Evolutionary conservation across 2,797 vertebrate genomes (phyloP).

Genomic region (Phataginus tricuspis): DNA sequence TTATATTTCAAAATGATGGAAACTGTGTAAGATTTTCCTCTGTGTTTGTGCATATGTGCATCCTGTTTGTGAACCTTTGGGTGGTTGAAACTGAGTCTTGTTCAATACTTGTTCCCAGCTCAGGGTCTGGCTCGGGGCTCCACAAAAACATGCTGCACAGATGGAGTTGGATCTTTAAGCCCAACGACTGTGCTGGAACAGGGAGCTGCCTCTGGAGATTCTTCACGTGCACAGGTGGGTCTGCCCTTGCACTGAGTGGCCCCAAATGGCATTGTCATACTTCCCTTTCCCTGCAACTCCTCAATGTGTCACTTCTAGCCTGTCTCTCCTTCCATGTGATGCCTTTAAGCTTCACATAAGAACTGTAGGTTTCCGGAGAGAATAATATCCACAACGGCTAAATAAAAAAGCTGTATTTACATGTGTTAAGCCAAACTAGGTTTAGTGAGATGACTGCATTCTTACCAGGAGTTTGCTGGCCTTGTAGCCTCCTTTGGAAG

Average conservation of each 20-base stretch:
- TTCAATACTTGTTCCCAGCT: neutral
- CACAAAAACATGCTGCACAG: neutral
- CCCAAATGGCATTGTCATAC: neutral
- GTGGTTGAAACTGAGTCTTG: neutral
- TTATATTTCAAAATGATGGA: neutral
- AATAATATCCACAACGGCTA: constrained; percentile 22
- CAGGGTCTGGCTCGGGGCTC: neutral
- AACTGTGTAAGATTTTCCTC: neutral
- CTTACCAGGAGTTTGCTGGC: neutral
- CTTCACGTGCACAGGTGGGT: neutral
- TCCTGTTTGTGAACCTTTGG: neutral
- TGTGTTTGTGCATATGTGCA: neutral
- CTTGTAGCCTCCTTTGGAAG: neutral
- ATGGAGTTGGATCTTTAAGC: neutral
- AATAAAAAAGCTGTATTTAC: constrained; percentile 19
- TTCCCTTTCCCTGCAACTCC: neutral
- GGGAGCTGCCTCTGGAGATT: neutral
- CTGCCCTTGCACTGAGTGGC: neutral
- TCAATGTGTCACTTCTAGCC: neutral
- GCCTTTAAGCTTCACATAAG: neutral
- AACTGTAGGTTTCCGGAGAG: constrained; percentile 25
- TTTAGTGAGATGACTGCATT: neutral
- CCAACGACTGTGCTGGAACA: fast-evolving
- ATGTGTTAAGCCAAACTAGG: neutral
- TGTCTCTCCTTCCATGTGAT: neutral